These are phyloP conservation scores for Mythimna impura DNA, from an alignment of 2,888 invertebrate genomes.

Conservation along the genomic window DNA sequence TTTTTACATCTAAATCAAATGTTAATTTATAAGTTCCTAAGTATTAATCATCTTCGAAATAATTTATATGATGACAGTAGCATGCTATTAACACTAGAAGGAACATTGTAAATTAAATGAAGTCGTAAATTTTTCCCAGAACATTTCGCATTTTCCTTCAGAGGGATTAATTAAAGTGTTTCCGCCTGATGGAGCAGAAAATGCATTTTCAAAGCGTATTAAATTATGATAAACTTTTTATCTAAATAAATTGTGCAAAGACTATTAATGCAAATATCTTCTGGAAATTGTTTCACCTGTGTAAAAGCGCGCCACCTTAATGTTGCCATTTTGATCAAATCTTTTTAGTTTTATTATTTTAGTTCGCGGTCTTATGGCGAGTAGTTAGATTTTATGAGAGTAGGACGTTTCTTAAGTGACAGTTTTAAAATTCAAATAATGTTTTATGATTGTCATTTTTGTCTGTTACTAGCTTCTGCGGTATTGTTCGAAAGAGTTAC, in stretches of 20 bases:
- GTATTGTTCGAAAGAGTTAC: too few relatives aligned
- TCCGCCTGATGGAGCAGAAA: constrained; percentile 66
- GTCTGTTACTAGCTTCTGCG: background rate
- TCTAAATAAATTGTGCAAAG: constrained; percentile 47
- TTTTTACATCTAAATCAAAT: background rate
- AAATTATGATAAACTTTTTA: constrained; percentile 60
- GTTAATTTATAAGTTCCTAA: background rate
- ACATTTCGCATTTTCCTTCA: constrained; percentile 52
- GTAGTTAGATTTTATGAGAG: background rate
- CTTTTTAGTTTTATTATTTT: background rate
- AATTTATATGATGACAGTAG: background rate
- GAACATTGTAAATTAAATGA: constrained; percentile 23
- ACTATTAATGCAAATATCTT: constrained; percentile 32
- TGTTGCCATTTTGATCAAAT: constrained; percentile 15
- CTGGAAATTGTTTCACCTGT: constrained; percentile 28
- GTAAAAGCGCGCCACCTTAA: constrained; percentile 15
- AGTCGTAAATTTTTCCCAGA: constrained; percentile 27
- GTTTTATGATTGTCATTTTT: background rate
- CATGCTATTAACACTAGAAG: background rate
- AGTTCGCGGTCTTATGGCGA: background rate
- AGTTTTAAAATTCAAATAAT: constrained; percentile 6
- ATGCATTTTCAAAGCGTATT: constrained; percentile 67
- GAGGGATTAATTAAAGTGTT: constrained; percentile 72
- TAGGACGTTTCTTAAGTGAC: background rate
- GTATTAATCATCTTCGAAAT: background rate